phyloP scores from a whole-genome alignment of 2,888 invertebrate genomes.

The Antitype chi region DNA sequence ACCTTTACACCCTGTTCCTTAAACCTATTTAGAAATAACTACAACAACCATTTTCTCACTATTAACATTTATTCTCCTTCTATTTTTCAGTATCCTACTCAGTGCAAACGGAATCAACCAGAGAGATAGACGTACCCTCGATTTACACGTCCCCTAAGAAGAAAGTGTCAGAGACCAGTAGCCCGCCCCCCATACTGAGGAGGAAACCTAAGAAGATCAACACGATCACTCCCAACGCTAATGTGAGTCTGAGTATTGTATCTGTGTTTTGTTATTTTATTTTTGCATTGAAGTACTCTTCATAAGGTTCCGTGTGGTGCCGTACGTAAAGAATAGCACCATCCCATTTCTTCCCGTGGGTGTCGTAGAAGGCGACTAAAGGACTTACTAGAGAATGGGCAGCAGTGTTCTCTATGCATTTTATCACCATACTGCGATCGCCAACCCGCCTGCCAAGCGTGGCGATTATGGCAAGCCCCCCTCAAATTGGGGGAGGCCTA shows the following conservation, averaged over 20 bases:
- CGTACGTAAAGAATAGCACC: too few relatives aligned
- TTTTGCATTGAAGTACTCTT: background rate
- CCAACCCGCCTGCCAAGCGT: too few relatives aligned
- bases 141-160: slow-evolving; percentile 83
- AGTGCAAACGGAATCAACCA: slow-evolving; percentile 80
- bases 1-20: too few relatives aligned
- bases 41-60: background rate
- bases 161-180: slow-evolving; percentile 74
- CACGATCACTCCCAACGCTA: slow-evolving; percentile 69
- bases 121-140: slow-evolving; percentile 81
- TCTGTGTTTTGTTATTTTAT: slow-evolving; percentile 59
- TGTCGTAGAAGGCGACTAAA: too few relatives aligned
- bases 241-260: slow-evolving; percentile 86
- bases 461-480: too few relatives aligned
- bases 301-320: too few relatives aligned
- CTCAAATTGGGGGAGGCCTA: too few relatives aligned
- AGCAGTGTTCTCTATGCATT: too few relatives aligned
- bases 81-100: slow-evolving; percentile 80
- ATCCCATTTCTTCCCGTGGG: too few relatives aligned
- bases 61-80: background rate
- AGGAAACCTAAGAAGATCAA: slow-evolving; percentile 75
- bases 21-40: too few relatives aligned
- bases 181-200: slow-evolving; percentile 86
- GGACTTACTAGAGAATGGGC: too few relatives aligned
- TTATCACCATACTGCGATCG: too few relatives aligned